A percentile compares a stretch with the other conserved stretches of the same genome.
Conservation (phyloP, 2,888 invertebrate species). For the Acrobasis suavella region DNA sequence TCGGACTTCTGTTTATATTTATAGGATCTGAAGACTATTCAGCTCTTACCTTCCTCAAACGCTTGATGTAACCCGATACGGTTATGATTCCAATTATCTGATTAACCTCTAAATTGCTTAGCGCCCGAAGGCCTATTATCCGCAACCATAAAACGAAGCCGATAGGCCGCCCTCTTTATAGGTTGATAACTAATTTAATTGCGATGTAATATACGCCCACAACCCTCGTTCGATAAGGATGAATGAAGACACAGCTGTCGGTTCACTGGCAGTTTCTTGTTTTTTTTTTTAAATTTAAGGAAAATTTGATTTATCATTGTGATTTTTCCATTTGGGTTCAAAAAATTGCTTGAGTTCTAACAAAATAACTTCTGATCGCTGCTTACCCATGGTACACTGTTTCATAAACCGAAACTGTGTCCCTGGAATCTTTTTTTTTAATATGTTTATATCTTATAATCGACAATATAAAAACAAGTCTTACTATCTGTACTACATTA, state of each 20-base stretch:
- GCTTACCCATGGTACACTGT: too few relatives aligned
- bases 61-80: neutral
- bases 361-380: too few relatives aligned
- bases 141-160: constrained; percentile 8
- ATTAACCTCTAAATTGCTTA: constrained; percentile 10
- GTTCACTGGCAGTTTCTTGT: too few relatives aligned
- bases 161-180: constrained; percentile 17
- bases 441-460: too few relatives aligned
- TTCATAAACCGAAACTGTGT: too few relatives aligned
- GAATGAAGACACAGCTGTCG: constrained; percentile 2
- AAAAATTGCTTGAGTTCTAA: too few relatives aligned
- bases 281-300: neutral
- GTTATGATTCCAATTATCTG: constrained; percentile 6
- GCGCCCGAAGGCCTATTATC: neutral
- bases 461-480: too few relatives aligned
- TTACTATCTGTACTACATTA: too few relatives aligned
- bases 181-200: constrained; percentile 21
- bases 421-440: too few relatives aligned
- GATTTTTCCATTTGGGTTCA: neutral
- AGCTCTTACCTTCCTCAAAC: neutral
- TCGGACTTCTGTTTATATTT: neutral
- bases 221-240: constrained; percentile 1
- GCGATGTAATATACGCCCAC: constrained; percentile 3
- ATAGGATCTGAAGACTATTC: neutral
- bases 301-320: neutral